phyloP scores from a whole-genome alignment of 2,113 vertebrate genomes.

The Pleuronectes platessa region DNA sequence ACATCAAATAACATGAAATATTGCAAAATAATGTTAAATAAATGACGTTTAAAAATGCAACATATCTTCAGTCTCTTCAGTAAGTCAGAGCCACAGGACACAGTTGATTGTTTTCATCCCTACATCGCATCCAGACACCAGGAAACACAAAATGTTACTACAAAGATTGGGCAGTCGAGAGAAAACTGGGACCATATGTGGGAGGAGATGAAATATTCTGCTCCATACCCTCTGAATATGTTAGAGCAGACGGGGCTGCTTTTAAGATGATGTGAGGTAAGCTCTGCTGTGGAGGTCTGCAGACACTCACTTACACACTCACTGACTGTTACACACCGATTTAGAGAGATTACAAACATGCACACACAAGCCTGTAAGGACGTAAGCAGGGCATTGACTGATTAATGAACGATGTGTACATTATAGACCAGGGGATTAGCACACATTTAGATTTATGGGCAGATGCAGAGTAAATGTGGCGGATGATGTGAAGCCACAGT shows the following conservation, averaged over 20 bases:
- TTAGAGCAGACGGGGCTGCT: slow-evolving; percentile 4
- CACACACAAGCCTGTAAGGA: slow-evolving; percentile 24
- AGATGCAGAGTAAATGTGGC: slow-evolving; percentile 5
- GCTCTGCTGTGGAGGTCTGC: slow-evolving; percentile 1
- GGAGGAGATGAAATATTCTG: not conserved
- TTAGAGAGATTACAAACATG: slow-evolving; percentile 59
- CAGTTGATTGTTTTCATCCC: too few relatives aligned
- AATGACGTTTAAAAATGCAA: too few relatives aligned
- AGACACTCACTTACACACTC: slow-evolving; percentile 41
- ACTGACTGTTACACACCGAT: slow-evolving; percentile 36
- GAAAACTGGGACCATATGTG: too few relatives aligned
- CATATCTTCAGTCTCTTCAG: too few relatives aligned
- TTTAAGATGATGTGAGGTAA: slow-evolving; percentile 43
- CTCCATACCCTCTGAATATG: not conserved
- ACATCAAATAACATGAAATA: too few relatives aligned
- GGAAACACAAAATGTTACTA: too few relatives aligned
- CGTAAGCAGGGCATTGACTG: slow-evolving; percentile 10
- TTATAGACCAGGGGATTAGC: slow-evolving; percentile 31
- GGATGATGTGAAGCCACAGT: too few relatives aligned
- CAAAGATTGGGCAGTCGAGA: too few relatives aligned
- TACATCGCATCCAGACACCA: too few relatives aligned
- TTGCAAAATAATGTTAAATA: not conserved
- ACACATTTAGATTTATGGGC: slow-evolving; percentile 38
- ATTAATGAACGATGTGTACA: not conserved
- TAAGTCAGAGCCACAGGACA: too few relatives aligned